Conservation (phyloP, 2,113 vertebrate species). For the Indicator indicator region DNA sequence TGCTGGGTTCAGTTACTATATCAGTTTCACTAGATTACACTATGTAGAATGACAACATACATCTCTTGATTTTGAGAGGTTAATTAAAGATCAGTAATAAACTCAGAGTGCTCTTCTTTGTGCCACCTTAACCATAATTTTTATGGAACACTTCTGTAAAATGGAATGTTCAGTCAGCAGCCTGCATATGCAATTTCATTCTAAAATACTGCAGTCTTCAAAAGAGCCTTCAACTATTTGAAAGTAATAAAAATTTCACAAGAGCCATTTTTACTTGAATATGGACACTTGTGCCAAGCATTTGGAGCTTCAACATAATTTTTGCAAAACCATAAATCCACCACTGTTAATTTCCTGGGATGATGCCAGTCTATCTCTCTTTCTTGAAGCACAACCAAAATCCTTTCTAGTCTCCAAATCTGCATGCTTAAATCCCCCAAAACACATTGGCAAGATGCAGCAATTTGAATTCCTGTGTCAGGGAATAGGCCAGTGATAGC, state of each 20-base stretch:
- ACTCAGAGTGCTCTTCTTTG: background rate
- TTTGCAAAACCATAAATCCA: conserved; percentile 58
- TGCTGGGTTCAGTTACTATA: background rate
- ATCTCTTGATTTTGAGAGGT: background rate
- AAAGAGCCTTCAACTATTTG: conserved; percentile 55
- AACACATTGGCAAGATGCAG: conserved; percentile 6
- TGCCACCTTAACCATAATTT: background rate
- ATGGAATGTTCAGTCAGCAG: background rate
- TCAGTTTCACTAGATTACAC: background rate
- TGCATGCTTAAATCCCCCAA: background rate
- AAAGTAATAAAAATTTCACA: conserved; percentile 66
- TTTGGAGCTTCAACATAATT: conserved; percentile 22
- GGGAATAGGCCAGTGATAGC: background rate
- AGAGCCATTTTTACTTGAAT: conserved; percentile 42
- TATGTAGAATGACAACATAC: background rate
- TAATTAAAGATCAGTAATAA: background rate
- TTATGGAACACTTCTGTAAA: background rate
- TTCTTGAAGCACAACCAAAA: conserved; percentile 33
- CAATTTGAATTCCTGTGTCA: background rate
- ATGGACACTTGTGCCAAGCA: background rate
- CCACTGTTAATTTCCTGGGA: background rate
- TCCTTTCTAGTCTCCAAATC: background rate
- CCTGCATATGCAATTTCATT: background rate
- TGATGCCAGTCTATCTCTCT: background rate
- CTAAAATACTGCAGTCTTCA: background rate